These are phyloP conservation scores for Pristionchus entomophagus DNA, from an alignment of 2,888 invertebrate species.

Conservation along the genomic window DNA sequence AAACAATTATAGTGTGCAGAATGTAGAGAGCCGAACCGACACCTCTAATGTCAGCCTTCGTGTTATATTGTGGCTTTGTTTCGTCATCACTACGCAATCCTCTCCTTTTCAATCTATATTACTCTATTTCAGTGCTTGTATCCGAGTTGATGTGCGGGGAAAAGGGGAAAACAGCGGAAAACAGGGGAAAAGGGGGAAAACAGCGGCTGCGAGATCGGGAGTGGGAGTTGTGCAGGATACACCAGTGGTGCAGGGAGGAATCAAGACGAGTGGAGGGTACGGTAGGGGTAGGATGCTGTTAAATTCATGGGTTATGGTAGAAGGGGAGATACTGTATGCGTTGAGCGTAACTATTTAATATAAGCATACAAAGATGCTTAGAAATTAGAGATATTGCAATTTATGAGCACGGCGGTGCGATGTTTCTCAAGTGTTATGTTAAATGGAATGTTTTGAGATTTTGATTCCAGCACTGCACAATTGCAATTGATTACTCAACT, in stretches of 20 bases:
- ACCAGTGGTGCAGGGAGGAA: constrained; percentile 87
- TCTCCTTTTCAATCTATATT: neutral
- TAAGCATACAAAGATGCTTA: too few species aligned
- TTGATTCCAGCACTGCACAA: too few species aligned
- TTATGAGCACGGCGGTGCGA: neutral
- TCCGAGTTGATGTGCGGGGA: constrained; percentile 86
- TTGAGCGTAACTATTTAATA: too few species aligned
- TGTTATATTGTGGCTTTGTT: too few species aligned
- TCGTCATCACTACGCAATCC: neutral
- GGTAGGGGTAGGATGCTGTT: neutral
- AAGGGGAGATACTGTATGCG: neutral
- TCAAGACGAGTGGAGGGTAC: constrained; percentile 37
- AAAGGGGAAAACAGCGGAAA: constrained; percentile 76
- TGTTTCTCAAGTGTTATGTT: neutral
- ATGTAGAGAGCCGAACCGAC: too few species aligned
- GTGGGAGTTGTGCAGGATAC: constrained; percentile 84
- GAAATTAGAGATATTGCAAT: too few species aligned
- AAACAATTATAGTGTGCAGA: too few species aligned
- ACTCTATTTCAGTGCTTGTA: constrained; percentile 80
- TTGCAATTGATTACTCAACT: too few species aligned
- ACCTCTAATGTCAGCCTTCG: too few species aligned
- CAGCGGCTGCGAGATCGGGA: constrained; percentile 51
- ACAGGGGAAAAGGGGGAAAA: too few species aligned
- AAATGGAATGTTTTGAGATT: neutral
- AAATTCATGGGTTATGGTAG: too few species aligned